These are phyloP conservation scores for Amia ocellicauda DNA, from an alignment of 2,113 vertebrate species.

Conservation along the genomic window DNA sequence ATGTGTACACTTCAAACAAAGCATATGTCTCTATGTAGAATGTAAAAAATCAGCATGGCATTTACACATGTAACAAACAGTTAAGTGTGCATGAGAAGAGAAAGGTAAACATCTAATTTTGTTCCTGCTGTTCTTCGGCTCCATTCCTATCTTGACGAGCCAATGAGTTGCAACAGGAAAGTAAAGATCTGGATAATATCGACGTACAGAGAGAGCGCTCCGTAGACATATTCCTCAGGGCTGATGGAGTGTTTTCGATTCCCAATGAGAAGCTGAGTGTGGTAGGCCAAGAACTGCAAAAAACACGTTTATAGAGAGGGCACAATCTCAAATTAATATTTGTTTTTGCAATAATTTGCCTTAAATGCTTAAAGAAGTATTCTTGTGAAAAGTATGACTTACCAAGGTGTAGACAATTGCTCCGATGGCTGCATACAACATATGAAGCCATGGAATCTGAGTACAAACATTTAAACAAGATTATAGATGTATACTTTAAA, in stretches of 20 bases:
- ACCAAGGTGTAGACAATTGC: conserved; percentile 89
- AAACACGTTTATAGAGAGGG: not conserved
- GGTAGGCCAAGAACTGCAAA: conserved; percentile 85
- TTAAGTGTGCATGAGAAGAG: conserved; percentile 12
- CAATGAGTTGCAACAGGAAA: conserved; percentile 81
- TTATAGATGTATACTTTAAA: not conserved
- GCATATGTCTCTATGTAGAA: too few relatives aligned
- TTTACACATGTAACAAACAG: not conserved
- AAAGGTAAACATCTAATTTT: not conserved
- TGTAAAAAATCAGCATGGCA: too few relatives aligned
- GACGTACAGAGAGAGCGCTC: conserved; percentile 85
- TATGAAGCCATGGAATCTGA: conserved; percentile 88
- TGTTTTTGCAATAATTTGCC: not conserved
- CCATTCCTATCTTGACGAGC: conserved; percentile 35
- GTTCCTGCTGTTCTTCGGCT: not conserved
- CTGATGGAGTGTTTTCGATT: conserved; percentile 82
- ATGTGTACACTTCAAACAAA: too few relatives aligned
- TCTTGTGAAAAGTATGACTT: conserved; percentile 45
- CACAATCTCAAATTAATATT: too few relatives aligned
- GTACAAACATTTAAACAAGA: not conserved
- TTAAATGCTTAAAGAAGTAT: too few relatives aligned
- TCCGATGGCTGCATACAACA: conserved; percentile 86
- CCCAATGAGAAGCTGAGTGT: conserved; percentile 91
- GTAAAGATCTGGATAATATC: conserved; percentile 91
- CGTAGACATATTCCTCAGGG: conserved; percentile 88